Evolutionary conservation across 1,140 invertebrate species (phyloP), one percentile per base, ranked within the genome.

Genomic region (Penaeus chinensis): DNA sequence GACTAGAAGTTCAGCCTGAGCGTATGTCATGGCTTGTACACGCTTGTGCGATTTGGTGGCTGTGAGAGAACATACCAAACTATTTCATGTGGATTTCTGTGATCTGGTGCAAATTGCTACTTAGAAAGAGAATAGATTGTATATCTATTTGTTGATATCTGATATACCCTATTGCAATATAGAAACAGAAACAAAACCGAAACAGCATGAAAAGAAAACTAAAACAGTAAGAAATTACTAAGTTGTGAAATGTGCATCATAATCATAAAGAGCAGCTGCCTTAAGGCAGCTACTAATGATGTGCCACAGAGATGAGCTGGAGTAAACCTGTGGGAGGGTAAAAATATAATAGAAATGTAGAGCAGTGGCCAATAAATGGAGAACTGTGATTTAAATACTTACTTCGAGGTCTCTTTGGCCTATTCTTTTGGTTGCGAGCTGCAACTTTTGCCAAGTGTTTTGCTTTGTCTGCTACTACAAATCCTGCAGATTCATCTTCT

Each of bases 361-460:
- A 42, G 32, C 63, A 66, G 32, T 42, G 13, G 37, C 19, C 16
- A 19, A 24, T 54, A 54, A 42, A 19, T 37, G 24, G 7, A 22
- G 24, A 88, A 82, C 79, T 78, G 47, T 78, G 47, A 91, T 60
- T 22, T 0, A 54, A 54, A 27, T 69, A 90, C 93, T 91, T 92
- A 94, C 94, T 94, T 91, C 93, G 93, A 83, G 93, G 93, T 92
- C 94, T 94, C 62, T 92, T 91, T 60, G 94, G 94, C 84, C 94
- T 94, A n/a, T 93, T 92, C 80, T 91, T 92, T 90, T 94, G 93
- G 82, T 93, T 93, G 69, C 92, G 92, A 3, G 94, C 94, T 18
- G 94, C 93, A 19, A 94, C 91, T 91, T 93, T 92, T 0, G 94
- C 94, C 16, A 95, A 91, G 90, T 94, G 93, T 86, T 93, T 89